Evolutionary conservation across 2,113 vertebrate species (phyloP).

Genomic region (Diglossa brunneiventris): DNA sequence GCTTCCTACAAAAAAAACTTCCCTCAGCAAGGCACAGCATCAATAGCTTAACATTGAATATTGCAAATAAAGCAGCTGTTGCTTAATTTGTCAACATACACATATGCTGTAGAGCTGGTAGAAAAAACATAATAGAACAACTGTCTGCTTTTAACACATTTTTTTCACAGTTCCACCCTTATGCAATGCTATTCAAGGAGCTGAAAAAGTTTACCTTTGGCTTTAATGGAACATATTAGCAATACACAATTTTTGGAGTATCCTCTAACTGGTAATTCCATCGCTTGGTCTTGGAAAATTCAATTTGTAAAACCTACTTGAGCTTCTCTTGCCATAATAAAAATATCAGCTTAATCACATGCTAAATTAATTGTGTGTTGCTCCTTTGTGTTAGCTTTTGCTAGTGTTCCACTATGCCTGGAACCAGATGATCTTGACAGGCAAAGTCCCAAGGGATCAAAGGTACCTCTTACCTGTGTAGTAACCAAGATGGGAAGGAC

Average conservation of each 20-base stretch:
- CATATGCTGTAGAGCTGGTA: background rate
- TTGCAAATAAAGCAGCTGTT: constrained; percentile 9
- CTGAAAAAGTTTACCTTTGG: background rate
- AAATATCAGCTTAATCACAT: background rate
- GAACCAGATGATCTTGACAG: background rate
- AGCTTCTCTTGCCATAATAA: background rate
- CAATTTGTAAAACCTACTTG: background rate
- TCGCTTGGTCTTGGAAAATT: background rate
- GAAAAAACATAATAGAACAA: background rate
- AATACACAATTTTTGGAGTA: background rate
- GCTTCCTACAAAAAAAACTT: background rate
- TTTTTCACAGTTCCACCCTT: background rate
- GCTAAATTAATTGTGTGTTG: background rate
- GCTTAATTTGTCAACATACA: background rate
- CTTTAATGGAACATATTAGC: background rate
- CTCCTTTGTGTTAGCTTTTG: background rate
- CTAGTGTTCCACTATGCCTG: background rate
- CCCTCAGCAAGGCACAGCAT: background rate
- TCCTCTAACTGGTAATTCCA: background rate
- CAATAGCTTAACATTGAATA: background rate
- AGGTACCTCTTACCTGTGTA: background rate
- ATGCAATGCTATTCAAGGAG: background rate
- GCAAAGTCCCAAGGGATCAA: background rate
- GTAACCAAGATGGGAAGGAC: background rate
- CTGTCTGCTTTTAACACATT: background rate